A percentile compares a stretch with the other conserved stretches of the same genome.
These are phyloP conservation scores for Halichoeres trimaculatus DNA, from an alignment of 2,113 vertebrate genomes.

Conservation along the genomic window DNA sequence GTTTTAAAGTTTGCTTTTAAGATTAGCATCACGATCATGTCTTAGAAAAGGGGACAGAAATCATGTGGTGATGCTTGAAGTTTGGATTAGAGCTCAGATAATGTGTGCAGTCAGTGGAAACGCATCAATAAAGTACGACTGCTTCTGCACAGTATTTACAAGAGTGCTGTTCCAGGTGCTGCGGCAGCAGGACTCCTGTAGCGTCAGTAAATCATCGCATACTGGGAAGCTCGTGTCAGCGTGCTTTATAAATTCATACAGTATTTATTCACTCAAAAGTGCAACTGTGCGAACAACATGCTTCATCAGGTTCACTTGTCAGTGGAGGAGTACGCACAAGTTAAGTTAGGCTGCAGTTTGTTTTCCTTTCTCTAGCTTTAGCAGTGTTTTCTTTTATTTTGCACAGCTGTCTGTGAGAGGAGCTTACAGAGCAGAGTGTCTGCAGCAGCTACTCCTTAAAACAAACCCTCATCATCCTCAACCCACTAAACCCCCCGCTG, in stretches of 20 bases:
- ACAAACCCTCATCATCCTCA: not conserved
- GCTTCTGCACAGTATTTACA: slow-evolving; percentile 22
- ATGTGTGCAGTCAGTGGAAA: slow-evolving; percentile 25
- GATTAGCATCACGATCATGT: not conserved
- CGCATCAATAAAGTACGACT: slow-evolving; percentile 8
- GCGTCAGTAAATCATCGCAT: slow-evolving; percentile 34
- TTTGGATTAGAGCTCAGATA: not conserved
- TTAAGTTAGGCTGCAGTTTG: slow-evolving; percentile 11
- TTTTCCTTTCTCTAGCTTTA: slow-evolving; percentile 15
- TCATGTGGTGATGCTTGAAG: not conserved
- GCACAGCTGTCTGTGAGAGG: not conserved
- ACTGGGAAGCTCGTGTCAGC: slow-evolving; percentile 23
- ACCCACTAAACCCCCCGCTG: not conserved
- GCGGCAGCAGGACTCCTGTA: slow-evolving; percentile 21
- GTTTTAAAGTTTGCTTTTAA: no score
- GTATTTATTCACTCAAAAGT: slow-evolving; percentile 48
- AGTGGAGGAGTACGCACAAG: slow-evolving; percentile 14
- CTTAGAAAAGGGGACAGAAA: not conserved
- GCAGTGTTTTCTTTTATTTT: slow-evolving; percentile 12
- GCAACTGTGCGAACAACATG: slow-evolving; percentile 20
- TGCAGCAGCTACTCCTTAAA: not conserved
- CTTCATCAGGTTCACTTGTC: slow-evolving; percentile 25
- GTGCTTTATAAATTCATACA: slow-evolving; percentile 22
- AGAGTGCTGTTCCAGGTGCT: slow-evolving; percentile 18
- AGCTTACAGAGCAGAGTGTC: slow-evolving; percentile 3